Conservation (phyloP, 2,113 vertebrate genomes). For the Pachypanchax playfairii region DNA sequence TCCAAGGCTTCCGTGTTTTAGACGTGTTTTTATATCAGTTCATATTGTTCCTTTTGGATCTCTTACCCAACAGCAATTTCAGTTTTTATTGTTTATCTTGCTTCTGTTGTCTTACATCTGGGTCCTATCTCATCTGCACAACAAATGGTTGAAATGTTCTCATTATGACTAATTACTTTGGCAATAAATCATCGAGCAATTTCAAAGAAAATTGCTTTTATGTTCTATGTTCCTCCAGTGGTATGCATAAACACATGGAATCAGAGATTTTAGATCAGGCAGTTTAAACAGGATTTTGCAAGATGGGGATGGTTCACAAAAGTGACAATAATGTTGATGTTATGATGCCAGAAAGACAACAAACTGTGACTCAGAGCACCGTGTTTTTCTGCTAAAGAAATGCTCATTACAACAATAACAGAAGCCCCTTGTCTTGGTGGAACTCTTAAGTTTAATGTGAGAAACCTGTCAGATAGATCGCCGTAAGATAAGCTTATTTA, state of each 20-base stretch:
- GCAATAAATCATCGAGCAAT: too few relatives aligned
- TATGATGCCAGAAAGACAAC: conserved; percentile 5
- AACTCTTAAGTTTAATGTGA: conserved; percentile 44
- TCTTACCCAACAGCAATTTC: too few relatives aligned
- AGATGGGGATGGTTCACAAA: too few relatives aligned
- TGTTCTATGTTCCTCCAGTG: not conserved
- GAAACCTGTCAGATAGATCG: conserved; percentile 57
- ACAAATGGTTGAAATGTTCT: conserved; percentile 17
- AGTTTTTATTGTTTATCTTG: too few relatives aligned
- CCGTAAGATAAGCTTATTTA: conserved; percentile 59
- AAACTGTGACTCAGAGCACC: conserved; percentile 17
- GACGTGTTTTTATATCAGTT: too few relatives aligned
- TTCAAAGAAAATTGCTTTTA: not conserved
- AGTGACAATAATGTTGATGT: not conserved
- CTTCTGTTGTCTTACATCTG: conserved; percentile 8
- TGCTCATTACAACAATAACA: conserved; percentile 19
- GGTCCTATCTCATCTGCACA: not conserved
- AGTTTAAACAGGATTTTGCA: conserved; percentile 24
- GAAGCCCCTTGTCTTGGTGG: conserved; percentile 23
- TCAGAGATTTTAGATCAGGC: too few relatives aligned
- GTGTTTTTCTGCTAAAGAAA: conserved; percentile 1
- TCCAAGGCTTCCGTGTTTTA: too few relatives aligned
- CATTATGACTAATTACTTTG: conserved; percentile 14
- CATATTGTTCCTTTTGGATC: too few relatives aligned
- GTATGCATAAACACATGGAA: conserved; percentile 38